A percentile compares a stretch with the other conserved stretches of the same genome.
phyloP scores from a whole-genome alignment of 1,140 invertebrate genomes.

The Hyles vespertilio region DNA sequence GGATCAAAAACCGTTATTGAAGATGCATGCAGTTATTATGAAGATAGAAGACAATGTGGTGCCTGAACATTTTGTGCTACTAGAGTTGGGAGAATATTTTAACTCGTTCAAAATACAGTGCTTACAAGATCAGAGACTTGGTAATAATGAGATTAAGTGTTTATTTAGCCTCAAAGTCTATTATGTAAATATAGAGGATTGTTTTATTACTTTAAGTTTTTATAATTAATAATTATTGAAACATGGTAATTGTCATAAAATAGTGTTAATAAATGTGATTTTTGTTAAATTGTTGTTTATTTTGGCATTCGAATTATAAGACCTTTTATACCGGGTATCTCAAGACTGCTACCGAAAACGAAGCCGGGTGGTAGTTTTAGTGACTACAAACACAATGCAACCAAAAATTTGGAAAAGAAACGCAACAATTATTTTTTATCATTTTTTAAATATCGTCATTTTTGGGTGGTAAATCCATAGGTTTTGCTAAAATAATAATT shows the following conservation, averaged over 20 bases:
- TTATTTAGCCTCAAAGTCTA: constrained; percentile 4
- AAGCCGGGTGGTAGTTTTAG: too few species aligned
- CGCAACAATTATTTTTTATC: too few species aligned
- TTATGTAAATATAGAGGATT: constrained; percentile 24
- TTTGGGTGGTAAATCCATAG: too few species aligned
- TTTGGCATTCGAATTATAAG: neutral
- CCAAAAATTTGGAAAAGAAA: too few species aligned
- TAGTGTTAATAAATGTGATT: constrained; percentile 16
- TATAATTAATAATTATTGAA: constrained; percentile 3
- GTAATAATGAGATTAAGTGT: constrained; percentile 7
- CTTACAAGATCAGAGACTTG: constrained; percentile 7
- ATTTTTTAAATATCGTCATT: too few species aligned
- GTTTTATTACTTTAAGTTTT: constrained; percentile 15
- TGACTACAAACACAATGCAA: too few species aligned
- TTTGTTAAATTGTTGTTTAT: constrained; percentile 7
- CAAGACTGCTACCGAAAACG: too few species aligned
- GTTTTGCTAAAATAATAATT: too few species aligned
- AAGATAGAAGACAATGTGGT: constrained; percentile 6
- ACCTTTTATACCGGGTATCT: too few species aligned
- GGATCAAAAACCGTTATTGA: constrained; percentile 31
- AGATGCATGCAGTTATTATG: constrained; percentile 2
- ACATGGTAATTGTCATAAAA: constrained; percentile 9
- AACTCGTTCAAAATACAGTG: constrained; percentile 8
- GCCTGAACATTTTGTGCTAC: constrained; percentile 4
- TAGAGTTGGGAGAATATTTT: constrained; percentile 20